Base-by-base conservation (phyloP, 2,888 invertebrate species). In the Synergus itoensis region DNA sequence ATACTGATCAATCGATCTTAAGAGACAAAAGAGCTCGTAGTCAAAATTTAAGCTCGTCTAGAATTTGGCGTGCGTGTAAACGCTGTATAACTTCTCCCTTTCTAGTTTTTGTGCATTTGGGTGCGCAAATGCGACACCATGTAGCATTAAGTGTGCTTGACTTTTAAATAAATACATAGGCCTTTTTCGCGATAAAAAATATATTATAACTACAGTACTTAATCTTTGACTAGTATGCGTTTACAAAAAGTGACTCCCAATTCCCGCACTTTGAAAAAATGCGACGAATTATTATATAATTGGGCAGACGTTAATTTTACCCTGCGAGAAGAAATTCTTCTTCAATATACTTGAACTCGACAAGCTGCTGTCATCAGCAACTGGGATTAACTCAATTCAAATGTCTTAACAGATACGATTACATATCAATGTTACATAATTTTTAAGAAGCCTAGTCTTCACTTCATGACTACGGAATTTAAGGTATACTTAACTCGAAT, bases 131-230 rank as follows among this genome's bases (percentile, higher is more conserved):
- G 12, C 67, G 18, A n/a, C 8, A 73, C 8, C 21, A 14, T 36
- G 45, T 40, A 67, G 36, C n/a, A n/a, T n/a, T 67, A 40, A 43
- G 9, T 82, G 80, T 80, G 76, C 21, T 41, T 79, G 83, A 83
- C 82, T 86, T 85, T 82, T 79, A 81, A 81, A 81, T 83, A 77
- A 64, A 43, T 60, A 63, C 69, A 80, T 76, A 84, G 83, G 77
- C 87, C 81, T 84, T 83, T 84, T 84, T 86, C 84, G 86, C 89
- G 84, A 86, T 89, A 90, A 90, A 90, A 73, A 90, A 89, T 90
- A 90, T 88, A 90, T 86, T 86, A 89, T 89, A 81, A 85, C 87
- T 90, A 90, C 84, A 89, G 89, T 89, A 89, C 88, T 88, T 87
- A 88, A 87, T 85, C 83, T 84, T 85, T 90, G 90, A 90, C 90